Conservation (phyloP, 2,797 vertebrate species). For the Microctenopoma steveboyesi region DNA sequence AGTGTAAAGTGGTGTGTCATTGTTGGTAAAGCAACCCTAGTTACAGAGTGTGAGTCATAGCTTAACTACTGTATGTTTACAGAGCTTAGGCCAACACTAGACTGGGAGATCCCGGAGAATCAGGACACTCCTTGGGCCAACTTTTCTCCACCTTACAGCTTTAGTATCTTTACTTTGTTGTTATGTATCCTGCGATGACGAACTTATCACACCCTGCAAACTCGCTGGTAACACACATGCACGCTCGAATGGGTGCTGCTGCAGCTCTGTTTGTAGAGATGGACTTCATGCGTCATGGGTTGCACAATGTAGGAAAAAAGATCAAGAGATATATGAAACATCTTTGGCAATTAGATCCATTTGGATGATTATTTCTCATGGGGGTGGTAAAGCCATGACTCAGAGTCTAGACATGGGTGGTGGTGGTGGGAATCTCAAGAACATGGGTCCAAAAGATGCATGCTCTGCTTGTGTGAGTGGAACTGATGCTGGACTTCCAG, state of each 20-base stretch:
- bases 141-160: slow-evolving; percentile 54
- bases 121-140: slow-evolving; percentile 74
- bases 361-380: slow-evolving; percentile 15
- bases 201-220: slow-evolving; percentile 51
- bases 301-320: slow-evolving; percentile 14
- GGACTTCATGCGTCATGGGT: not conserved
- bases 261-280: not conserved
- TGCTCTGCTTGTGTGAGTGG: not conserved
- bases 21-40: slow-evolving; percentile 56
- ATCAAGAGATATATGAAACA: slow-evolving; percentile 13
- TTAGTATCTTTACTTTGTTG: slow-evolving; percentile 48
- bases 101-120: slow-evolving; percentile 67
- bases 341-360: slow-evolving; percentile 10
- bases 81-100: slow-evolving; percentile 48
- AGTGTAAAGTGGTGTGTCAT: slow-evolving; percentile 48
- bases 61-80: slow-evolving; percentile 60
- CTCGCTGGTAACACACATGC: slow-evolving; percentile 34
- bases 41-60: slow-evolving; percentile 52
- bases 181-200: slow-evolving; percentile 55
- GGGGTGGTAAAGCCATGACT: slow-evolving; percentile 16
- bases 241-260: slow-evolving; percentile 3
- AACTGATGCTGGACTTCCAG: no score
- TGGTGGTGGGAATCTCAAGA: slow-evolving; percentile 1
- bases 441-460: not conserved
- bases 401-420: slow-evolving; percentile 40